Evolutionary conservation across 1,140 invertebrate genomes (phyloP), one percentile per base, ranked within the genome.

Genomic region (Drosophila pseudoobscura): DNA sequence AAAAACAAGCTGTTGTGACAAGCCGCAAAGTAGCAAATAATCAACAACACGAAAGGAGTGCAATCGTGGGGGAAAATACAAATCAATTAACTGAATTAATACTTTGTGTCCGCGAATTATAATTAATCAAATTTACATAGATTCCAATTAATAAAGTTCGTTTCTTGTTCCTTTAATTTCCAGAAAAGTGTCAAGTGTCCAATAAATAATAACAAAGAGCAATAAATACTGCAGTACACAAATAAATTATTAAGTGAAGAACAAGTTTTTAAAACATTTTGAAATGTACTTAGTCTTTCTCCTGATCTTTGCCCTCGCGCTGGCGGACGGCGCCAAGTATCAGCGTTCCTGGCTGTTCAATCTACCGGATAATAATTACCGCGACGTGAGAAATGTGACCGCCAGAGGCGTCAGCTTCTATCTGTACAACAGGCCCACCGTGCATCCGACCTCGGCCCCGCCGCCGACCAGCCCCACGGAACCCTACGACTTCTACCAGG

Each of bases 341-440:
- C 31, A 35, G 0, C 35, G 35, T 3, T 39, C 35, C 1, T 39
- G 35, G 35, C 4, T 11, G 35, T 5, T 39, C 11, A 39, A 39
- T 13, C 35, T 13, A 13, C 11, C 35, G 11, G 35, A 64, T 43
- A 8, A 41, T 22, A 69, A 68, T 69, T 31, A 69, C 6, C 35
- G 63, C 15, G 59, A 64, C 62, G 59, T 24, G 31, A 15, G 44
- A 17, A 65, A 65, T 64, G 39, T 35, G 59, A 63, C 59, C 62
- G 63, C 63, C 45, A 20, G 6, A 5, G 26, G 11, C 35, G 0
- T 0, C 35, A 15, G 13, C 59, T 1, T 13, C 35, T 39, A 39
- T 9, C 9, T 3, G 9, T 35, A 35, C 11, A 39, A 13, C 31
- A 43, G 31, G 11, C 20, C 59, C 62, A 64, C 62, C 24, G 29